Evolutionary conservation across 1,140 invertebrate genomes (phyloP), one percentile per base, ranked within the genome.

Genomic region (Daktulosphaira vitifoliae): DNA sequence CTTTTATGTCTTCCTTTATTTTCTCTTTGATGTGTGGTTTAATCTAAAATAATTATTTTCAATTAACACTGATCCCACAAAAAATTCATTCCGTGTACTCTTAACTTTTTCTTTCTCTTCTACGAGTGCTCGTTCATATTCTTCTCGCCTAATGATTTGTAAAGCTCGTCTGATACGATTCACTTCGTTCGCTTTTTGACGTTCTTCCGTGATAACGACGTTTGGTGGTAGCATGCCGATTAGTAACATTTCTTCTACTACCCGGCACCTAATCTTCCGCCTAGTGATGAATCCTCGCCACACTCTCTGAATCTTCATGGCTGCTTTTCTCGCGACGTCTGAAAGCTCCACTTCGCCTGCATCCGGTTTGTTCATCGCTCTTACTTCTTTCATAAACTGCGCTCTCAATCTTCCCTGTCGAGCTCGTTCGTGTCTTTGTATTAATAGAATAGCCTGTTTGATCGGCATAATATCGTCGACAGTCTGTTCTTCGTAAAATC

Each of bases 301-400:
- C 46, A 88, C 79, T 74, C 87, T 86, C 71, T 91, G 88, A 59
- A 92, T 90, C 65, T 81, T 84, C 66, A 89, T 76, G 7, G 86
- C 87, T 1, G 88, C 87, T 38, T 80, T 70, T 22, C 80, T 76
- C 16, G 78, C 79, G 18, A 72, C 76, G 53, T 68, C 68, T 48
- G 66, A 68, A 52, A 39, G 70, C 68, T 82, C 77, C 39, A 78
- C 77, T 22, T 79, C 77, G 18, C 42, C 56, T 11, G 77, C 81
- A 79, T 71, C 68, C 71, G 29, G 74, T 73, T 72, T 67, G 8
- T 68, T 67, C 65, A 73, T 74, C n/a, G 68, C 69, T 23, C 84
- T 77, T 59, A 95, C 89, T 76, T 94, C 90, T 74, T 87, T 87
- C 88, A 95, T 93, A 69, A 94, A 92, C 72, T 92, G 87, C 9